Evolutionary conservation across 2,888 invertebrate genomes (phyloP).

Genomic region (Sarcophaga caerulescens): DNA sequence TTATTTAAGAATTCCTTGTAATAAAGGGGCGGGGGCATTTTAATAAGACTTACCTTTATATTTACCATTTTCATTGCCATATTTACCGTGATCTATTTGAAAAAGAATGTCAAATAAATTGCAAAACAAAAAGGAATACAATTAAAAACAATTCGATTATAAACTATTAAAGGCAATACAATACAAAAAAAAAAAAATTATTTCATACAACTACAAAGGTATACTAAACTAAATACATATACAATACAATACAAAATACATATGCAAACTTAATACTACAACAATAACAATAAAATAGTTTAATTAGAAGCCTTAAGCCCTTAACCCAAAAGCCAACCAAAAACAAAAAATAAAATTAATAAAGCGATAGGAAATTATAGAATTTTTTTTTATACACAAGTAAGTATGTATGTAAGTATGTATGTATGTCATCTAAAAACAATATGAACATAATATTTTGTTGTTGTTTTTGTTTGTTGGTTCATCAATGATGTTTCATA

Average conservation of each 20-base stretch:
- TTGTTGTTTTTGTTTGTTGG: too few relatives aligned
- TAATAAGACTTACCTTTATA: conserved; percentile 73
- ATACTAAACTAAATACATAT: too few relatives aligned
- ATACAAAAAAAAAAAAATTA: not conserved
- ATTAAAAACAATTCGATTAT: conserved; percentile 37
- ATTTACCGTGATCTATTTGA: conserved; percentile 75
- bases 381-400: not conserved
- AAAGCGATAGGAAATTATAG: conserved; percentile 8
- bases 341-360: conserved; percentile 49
- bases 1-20: too few relatives aligned
- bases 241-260: too few relatives aligned
- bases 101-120: conserved; percentile 66
- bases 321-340: conserved; percentile 66
- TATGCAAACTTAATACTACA: too few relatives aligned
- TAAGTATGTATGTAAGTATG: conserved; percentile 35
- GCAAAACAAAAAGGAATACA: conserved; percentile 56
- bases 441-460: too few relatives aligned
- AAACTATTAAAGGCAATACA: not conserved
- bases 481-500: too few relatives aligned
- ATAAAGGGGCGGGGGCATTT: not conserved
- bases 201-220: not conserved
- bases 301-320: conserved; percentile 58
- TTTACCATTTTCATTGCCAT: conserved; percentile 71
- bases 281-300: not conserved
- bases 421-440: too few relatives aligned